Percentiles rank a stretch among this genome's conserved stretches.
Conservation (phyloP, 1,140 invertebrate species). For the Heliconius hewitsoni region DNA sequence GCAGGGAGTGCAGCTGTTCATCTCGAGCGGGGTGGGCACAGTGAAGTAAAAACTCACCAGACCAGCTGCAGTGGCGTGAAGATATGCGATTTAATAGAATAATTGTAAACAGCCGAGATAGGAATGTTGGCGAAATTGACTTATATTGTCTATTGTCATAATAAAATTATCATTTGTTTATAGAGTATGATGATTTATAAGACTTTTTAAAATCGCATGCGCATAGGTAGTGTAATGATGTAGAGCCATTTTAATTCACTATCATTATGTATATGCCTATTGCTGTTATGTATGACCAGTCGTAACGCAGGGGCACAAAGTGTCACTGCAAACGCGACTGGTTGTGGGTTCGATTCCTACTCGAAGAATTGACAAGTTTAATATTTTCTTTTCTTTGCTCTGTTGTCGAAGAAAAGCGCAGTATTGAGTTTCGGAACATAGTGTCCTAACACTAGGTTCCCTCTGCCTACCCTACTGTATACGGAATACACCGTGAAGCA, state of each 20-base stretch:
- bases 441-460: too few relatives aligned
- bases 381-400: too few relatives aligned
- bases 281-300: too few relatives aligned
- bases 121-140: conserved; percentile 37
- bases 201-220: conserved; percentile 27
- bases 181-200: conserved; percentile 12
- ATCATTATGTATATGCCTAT: neutral
- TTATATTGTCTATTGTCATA: conserved; percentile 21
- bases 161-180: conserved; percentile 21
- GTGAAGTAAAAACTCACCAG: conserved; percentile 51
- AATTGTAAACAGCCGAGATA: conserved; percentile 20
- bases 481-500: too few relatives aligned
- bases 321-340: too few relatives aligned
- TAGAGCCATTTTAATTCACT: neutral
- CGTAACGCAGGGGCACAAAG: too few relatives aligned
- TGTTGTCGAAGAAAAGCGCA: too few relatives aligned
- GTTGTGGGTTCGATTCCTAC: too few relatives aligned
- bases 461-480: too few relatives aligned
- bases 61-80: conserved; percentile 54
- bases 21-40: conserved; percentile 46
- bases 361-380: too few relatives aligned
- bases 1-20: conserved; percentile 52
- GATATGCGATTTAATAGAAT: conserved; percentile 42
- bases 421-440: too few relatives aligned
- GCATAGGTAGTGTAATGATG: neutral